Evolutionary conservation across 2,797 vertebrate genomes (phyloP), one percentile per base, ranked within the genome.

Genomic region (Heliangelus exortis): DNA sequence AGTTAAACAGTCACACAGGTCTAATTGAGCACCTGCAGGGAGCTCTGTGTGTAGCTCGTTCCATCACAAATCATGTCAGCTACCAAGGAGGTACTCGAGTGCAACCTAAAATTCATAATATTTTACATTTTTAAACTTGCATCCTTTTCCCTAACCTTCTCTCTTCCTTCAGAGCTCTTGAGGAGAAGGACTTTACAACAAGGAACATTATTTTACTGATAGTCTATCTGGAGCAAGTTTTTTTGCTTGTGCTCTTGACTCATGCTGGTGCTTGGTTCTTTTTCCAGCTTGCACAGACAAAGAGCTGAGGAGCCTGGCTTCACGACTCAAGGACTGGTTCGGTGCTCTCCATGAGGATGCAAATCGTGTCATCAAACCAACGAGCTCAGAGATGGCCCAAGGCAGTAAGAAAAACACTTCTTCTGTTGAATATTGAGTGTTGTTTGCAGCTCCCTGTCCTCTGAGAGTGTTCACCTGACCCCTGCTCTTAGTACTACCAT

Each of bases 261-360:
- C 55, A 95, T 13, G 10, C 10, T 41, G 25, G 50, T 90, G 61
- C 66, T 75, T 77, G 86, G 80, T 89, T 96, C 95, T 96, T 26
- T 78, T 95, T 47, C 53, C 84, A 99, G 98, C 97, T 76, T 99
- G 98, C 94, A 97, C 97, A 5, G 98, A 98, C 97, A 98, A 97
- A 62, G 98, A 98, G 7, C 53, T 98, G 96, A 98, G 98, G 97
- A 99, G 92, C 88, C 97, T 99, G 25, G 99, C 99, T 36, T 99
- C 99, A 13, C 98, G 99, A 89, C 98, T 99, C 85, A 99, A 99
- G 91, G 99, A 99, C 94, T 99, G 99, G 99, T 99, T 99, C 8
- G 98, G 99, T 47, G 98, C 99, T 96, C 98, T 99, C 25, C 99
- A 99, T 15, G 98, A 98, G 73, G 99, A 99, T 0, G 99, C 99